phyloP scores from a whole-genome alignment of 2,888 invertebrate genomes.

The Chironomus tentans region DNA sequence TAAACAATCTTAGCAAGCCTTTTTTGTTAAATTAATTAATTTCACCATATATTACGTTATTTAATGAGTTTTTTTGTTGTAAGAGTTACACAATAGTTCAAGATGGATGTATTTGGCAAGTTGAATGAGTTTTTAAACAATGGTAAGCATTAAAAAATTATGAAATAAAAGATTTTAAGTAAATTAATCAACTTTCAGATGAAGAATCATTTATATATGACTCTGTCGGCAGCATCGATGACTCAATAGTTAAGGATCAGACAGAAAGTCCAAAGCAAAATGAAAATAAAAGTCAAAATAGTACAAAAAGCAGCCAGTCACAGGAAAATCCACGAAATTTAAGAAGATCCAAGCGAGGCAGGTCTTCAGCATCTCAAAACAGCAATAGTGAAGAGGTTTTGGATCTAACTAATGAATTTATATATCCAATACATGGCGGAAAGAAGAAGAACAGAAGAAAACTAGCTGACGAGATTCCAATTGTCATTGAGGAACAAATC shows the following conservation, averaged over 20 bases:
- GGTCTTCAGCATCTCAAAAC: too few relatives aligned
- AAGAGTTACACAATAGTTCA: background rate
- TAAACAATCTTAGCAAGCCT: background rate
- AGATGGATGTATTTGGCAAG: background rate
- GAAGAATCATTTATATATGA: background rate
- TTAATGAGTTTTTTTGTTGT: background rate
- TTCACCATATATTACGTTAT: background rate
- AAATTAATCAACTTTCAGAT: background rate
- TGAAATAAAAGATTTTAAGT: too few relatives aligned
- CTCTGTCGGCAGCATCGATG: background rate
- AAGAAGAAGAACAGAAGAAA: background rate
- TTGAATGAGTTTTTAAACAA: slow-evolving; percentile 6
- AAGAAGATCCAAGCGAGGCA: background rate
- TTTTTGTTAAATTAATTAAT: background rate
- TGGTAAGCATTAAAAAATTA: background rate
- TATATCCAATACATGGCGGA: background rate
- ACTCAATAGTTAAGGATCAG: background rate
- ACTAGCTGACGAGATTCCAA: background rate
- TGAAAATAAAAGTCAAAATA: background rate
- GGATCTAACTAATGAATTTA: background rate
- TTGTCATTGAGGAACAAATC: background rate
- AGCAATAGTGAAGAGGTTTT: background rate
- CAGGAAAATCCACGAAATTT: background rate
- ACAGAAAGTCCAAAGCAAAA: background rate
- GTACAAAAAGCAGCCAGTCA: background rate